Percentiles rank a stretch among this genome's conserved stretches.
These are phyloP conservation scores for Mesocentrotus franciscanus DNA, from an alignment of 53 echinoderm and acorn worm genomes.

Conservation along the genomic window DNA sequence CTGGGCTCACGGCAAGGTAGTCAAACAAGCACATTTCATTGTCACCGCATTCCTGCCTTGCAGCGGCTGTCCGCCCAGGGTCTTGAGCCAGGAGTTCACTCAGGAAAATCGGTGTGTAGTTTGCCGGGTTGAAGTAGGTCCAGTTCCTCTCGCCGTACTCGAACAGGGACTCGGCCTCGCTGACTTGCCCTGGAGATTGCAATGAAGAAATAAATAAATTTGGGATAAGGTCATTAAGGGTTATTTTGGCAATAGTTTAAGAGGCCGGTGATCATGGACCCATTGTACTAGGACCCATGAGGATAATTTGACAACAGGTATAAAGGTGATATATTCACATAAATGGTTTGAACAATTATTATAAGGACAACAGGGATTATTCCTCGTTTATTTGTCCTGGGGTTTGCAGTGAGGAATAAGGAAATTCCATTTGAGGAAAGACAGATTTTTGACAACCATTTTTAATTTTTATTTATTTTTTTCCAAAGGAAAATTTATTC, in stretches of 20 bases:
- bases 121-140: slow-evolving; percentile 10
- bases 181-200: neutral
- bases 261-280: too few relatives aligned
- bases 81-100: neutral
- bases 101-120: slow-evolving; percentile 17
- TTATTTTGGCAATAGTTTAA: neutral
- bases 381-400: too few relatives aligned
- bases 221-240: neutral
- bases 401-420: too few relatives aligned
- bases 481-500: too few relatives aligned
- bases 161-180: neutral
- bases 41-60: neutral
- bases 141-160: neutral
- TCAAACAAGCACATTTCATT: slow-evolving; percentile 40
- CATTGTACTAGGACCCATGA: too few relatives aligned
- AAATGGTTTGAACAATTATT: too few relatives aligned
- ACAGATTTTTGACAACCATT: too few relatives aligned
- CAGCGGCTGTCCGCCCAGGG: slow-evolving; percentile 25
- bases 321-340: too few relatives aligned
- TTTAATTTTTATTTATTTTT: too few relatives aligned
- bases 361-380: too few relatives aligned
- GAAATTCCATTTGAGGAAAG: too few relatives aligned
- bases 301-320: too few relatives aligned
- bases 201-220: neutral
- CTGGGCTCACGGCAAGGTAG: slow-evolving; percentile 22